Conservation (phyloP, 2,888 invertebrate genomes). For the Mystacides longicornis region DNA sequence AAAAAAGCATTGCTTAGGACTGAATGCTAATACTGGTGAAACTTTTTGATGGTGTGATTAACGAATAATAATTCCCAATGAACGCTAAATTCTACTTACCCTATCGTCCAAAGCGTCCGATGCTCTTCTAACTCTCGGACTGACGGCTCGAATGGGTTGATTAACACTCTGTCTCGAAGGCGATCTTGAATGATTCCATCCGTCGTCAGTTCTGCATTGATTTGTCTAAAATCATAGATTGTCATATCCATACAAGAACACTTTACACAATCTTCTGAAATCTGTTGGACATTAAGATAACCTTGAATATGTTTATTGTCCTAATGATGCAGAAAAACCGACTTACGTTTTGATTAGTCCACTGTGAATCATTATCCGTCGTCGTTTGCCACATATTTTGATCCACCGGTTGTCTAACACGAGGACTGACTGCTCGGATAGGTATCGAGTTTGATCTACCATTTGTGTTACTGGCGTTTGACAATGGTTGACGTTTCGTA, state of each 20-base stretch:
- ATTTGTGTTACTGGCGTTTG: slow-evolving; percentile 42
- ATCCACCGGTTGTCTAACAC: slow-evolving; percentile 47
- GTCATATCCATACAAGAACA: neutral
- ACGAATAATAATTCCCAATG: neutral
- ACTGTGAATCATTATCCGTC: slow-evolving; percentile 31
- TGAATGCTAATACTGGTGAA: too few species aligned
- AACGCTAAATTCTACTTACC: slow-evolving; percentile 31
- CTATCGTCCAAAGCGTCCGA: slow-evolving; percentile 39
- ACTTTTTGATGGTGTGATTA: too few species aligned
- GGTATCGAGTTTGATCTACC: slow-evolving; percentile 46
- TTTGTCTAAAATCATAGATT: slow-evolving; percentile 4
- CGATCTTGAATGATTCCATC: slow-evolving; percentile 40
- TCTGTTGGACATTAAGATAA: neutral
- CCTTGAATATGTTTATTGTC: too few species aligned
- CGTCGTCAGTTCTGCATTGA: slow-evolving; percentile 34
- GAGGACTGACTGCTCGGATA: slow-evolving; percentile 46
- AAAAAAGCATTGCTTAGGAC: too few species aligned
- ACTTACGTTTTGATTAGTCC: slow-evolving; percentile 39
- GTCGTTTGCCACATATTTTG: slow-evolving; percentile 32
- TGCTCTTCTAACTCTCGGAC: slow-evolving; percentile 43
- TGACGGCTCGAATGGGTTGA: slow-evolving; percentile 46
- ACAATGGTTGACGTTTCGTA: slow-evolving; percentile 44
- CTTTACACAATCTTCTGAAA: neutral
- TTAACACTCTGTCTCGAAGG: slow-evolving; percentile 42
- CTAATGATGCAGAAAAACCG: too few species aligned